Conservation (phyloP, 2,113 vertebrate species). For the Spilogale gracilis region DNA sequence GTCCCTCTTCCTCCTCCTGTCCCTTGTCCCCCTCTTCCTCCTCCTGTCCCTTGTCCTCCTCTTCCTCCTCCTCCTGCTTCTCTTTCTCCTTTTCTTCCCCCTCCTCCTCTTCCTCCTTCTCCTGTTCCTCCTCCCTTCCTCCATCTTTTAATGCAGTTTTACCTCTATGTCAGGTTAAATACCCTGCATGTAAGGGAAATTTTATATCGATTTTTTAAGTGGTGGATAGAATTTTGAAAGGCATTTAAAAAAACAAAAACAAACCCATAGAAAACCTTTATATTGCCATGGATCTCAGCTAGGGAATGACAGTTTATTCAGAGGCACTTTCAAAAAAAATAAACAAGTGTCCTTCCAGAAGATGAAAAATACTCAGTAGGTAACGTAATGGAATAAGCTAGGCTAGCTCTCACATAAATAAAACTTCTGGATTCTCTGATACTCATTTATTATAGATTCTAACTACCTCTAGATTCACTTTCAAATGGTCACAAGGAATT, state of each 20-base stretch:
- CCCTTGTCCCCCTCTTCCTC: background rate
- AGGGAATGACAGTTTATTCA: background rate
- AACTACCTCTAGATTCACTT: background rate
- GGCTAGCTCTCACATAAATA: background rate
- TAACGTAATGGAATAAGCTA: background rate
- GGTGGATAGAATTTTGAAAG: background rate
- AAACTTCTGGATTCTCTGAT: background rate
- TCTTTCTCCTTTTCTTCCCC: fast-evolving
- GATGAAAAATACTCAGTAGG: background rate
- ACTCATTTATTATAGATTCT: background rate
- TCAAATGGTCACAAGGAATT: background rate
- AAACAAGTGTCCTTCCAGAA: background rate
- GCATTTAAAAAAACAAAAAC: background rate
- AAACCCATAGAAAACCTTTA: background rate
- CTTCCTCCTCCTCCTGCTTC: background rate
- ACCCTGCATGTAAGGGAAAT: background rate
- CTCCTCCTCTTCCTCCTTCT: fast-evolving
- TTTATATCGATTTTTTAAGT: background rate
- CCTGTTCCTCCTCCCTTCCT: fast-evolving
- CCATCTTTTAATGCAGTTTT: background rate
- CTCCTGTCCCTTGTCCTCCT: too few relatives aligned
- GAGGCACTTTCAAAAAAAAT: background rate
- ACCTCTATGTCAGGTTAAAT: background rate
- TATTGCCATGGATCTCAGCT: background rate
- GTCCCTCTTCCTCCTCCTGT: fast-evolving